Base-by-base conservation (phyloP, 2,113 vertebrate genomes). In the Pedionomus torquatus region DNA sequence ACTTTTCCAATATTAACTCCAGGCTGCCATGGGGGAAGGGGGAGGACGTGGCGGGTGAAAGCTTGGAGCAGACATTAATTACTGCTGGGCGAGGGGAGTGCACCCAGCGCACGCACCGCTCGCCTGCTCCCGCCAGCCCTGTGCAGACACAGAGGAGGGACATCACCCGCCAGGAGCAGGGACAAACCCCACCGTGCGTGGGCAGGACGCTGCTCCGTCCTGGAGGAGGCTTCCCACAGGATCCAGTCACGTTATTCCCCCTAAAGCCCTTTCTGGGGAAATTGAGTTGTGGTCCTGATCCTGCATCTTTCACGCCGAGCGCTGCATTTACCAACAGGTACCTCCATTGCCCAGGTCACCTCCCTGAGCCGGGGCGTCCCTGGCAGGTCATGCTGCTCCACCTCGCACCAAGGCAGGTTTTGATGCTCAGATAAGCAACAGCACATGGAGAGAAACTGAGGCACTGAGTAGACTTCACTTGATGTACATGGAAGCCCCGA, bases 1-100 rank as follows among this genome's bases (percentile, higher is more conserved):
- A 39, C 46, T 58, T 85, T 95, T 92, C 95, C 90, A 95, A 96
- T 94, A 95, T 97, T 97, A 96, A 96, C 97, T 95, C 76, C 64
- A 83, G 75, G 14, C 82, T 65, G 87, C 87, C 6, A 2, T 3
- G 86, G 95, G 92, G 95, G 94, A 80, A 96, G 92, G 96, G 92
- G 90, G 52, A 74, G 61, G 91, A 89, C 21, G 39, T 66, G 95
- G 82, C 0, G 46, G 82, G 76, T 77, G 78, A 92, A 75, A 68
- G 70, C 86, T 60, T 57, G 19, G 72, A 64, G 88, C 7, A 79
- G 95, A 60, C n/a, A 21, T 90, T 54, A 90, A 91, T 82, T 54
- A 89, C 58, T 10, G 48, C 51, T 21, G 69, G 5, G 86, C 0
- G 10, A 89, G 70, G 51, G 80, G 68, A 92, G 57, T 33, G 18